Percentiles rank a stretch among this genome's conserved stretches.
Evolutionary conservation across 2,113 vertebrate species (phyloP).

Genomic region (Amphiprion percula): DNA sequence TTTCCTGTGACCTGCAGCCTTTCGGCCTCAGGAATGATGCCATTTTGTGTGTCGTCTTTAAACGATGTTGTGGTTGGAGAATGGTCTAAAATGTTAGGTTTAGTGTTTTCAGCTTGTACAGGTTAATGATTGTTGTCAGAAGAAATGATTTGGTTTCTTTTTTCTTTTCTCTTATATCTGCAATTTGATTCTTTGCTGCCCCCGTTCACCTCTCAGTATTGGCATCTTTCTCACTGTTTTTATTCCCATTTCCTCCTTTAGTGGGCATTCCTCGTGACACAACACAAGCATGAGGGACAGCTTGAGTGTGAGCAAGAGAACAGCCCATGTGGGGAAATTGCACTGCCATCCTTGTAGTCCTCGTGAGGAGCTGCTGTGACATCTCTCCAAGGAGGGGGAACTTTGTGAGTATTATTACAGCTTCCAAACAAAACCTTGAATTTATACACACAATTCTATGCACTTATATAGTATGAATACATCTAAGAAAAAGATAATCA

Average conservation of each 20-base stretch:
- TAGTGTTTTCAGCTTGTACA: slow-evolving; percentile 5
- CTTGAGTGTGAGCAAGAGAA: slow-evolving; percentile 32
- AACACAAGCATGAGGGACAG: slow-evolving; percentile 31
- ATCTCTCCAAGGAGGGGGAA: slow-evolving; percentile 1
- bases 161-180: slow-evolving; percentile 3
- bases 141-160: not conserved
- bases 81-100: slow-evolving; percentile 5
- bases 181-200: not conserved
- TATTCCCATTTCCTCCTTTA: slow-evolving; percentile 6
- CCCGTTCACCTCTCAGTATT: slow-evolving; percentile 7
- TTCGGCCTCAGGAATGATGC: slow-evolving; percentile 6
- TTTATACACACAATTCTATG: slow-evolving; percentile 26
- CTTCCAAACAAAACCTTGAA: slow-evolving; percentile 6
- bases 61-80: not conserved
- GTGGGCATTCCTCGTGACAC: slow-evolving; percentile 27
- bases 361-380: not conserved
- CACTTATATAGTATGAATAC: no score
- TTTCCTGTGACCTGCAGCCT: slow-evolving; percentile 16
- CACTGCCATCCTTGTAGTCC: slow-evolving; percentile 16
- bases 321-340: slow-evolving; percentile 24
- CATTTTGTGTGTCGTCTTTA: slow-evolving; percentile 15
- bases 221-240: slow-evolving; percentile 18
- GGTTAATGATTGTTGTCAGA: slow-evolving; percentile 22
- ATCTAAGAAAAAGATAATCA: not conserved
- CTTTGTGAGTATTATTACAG: slow-evolving; percentile 15